Base-by-base conservation (phyloP, 2,888 invertebrate species). In the Junonia oenone region DNA sequence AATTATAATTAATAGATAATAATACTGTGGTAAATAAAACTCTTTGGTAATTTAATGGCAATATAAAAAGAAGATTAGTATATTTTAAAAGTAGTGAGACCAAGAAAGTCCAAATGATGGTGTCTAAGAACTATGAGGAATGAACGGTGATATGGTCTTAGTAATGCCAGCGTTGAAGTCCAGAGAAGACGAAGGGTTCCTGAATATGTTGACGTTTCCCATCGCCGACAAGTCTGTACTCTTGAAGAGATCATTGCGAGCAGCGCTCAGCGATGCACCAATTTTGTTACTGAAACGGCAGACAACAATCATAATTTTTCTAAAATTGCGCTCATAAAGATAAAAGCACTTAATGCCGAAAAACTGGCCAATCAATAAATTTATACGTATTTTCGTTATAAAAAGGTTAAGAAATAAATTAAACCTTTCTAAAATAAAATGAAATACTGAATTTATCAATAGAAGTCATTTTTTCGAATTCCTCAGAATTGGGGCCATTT, bases 181-280 rank as follows among this genome's bases (percentile, higher is more conserved):
- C 51, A 77, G 51, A 0, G 75, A 72, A 0, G 71, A 69, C 1
- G 64, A 55, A 0, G 65, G 67, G 17, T 63, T 63, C n/a, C 57
- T 67, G 62, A 69, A 72, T 29, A 76, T 63, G 57, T 76, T 76
- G 11, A 73, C 48, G 48, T 71, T 72, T 0, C 68, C 70, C 67
- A 70, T 67, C 1, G 73, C 69, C 0, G 69, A 72, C 48, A 66
- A 62, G 53, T 76, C 71, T 0, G 70, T 72, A 53, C 65, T 65
- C 50, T 71, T 65, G 46, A 74, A 62, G 1, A 68, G 59, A 27
- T 68, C 68, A 0, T 72, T 75, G 45, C 69, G 71, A 0, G 73
- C 50, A 26, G 64, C 55, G 6, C 71, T 68, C 0, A 75, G 53
- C 0, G 75, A 68, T 0, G 63, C 72, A 3, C 71, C 72, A 1